Percentiles rank a stretch among this genome's conserved stretches.
phyloP scores from a whole-genome alignment of 1,140 invertebrate species.

The Nylanderia fulva region DNA sequence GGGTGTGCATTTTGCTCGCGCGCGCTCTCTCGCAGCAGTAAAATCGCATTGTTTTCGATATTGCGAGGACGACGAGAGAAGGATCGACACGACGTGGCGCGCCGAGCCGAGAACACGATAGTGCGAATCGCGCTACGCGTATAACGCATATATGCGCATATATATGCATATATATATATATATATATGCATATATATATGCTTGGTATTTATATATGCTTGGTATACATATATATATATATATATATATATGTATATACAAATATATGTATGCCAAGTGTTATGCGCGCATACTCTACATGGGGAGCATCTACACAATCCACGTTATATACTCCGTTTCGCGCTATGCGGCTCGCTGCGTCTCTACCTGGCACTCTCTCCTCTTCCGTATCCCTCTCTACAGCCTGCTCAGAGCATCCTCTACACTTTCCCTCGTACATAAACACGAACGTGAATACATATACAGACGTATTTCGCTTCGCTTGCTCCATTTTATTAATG shows the following conservation, averaged over 20 bases:
- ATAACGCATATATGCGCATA: background rate
- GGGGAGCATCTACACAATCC: slow-evolving; percentile 30
- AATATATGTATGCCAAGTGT: slow-evolving; percentile 10
- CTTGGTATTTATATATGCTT: no score
- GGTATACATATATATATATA: slow-evolving; percentile 7
- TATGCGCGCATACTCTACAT: slow-evolving; percentile 1
- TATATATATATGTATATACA: slow-evolving; percentile 5
- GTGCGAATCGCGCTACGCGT: slow-evolving; percentile 28
- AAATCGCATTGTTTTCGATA: slow-evolving; percentile 69
- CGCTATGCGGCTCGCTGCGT: slow-evolving; percentile 18
- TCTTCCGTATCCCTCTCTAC: background rate
- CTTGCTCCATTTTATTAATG: slow-evolving; percentile 58
- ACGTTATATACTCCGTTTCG: slow-evolving; percentile 46
- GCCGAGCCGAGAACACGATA: slow-evolving; percentile 47
- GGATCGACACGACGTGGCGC: slow-evolving; percentile 17
- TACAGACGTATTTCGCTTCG: slow-evolving; percentile 12
- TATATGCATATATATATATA: slow-evolving; percentile 20
- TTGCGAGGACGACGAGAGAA: slow-evolving; percentile 31
- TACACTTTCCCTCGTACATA: background rate
- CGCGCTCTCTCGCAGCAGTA: slow-evolving; percentile 41
- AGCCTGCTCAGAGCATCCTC: background rate
- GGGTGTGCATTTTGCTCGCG: slow-evolving; percentile 30
- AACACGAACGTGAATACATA: slow-evolving; percentile 14
- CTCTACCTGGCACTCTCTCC: slow-evolving; percentile 5
- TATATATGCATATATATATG: slow-evolving; percentile 1